Conservation (phyloP, 37 sponge, comb jelly and placozoan species). For the Aplysina aerophoba region DNA sequence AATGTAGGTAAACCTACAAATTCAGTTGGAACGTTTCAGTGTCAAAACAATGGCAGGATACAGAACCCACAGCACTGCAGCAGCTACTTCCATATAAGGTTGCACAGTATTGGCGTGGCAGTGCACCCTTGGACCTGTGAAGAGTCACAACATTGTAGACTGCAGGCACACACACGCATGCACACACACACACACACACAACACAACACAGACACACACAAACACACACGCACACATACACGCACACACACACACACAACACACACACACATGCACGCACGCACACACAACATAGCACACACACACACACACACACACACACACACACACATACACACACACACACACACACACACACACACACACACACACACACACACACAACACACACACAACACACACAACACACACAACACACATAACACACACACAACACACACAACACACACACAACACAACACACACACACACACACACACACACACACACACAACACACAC, state of each 20-base stretch:
- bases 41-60: too few relatives aligned
- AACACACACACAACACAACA: slow-evolving; percentile 19
- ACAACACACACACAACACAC: slow-evolving; percentile 13
- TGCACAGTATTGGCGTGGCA: too few relatives aligned
- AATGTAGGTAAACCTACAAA: too few relatives aligned
- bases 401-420: slow-evolving; percentile 11
- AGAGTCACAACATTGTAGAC: too few relatives aligned
- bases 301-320: slow-evolving; percentile 19
- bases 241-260: not conserved
- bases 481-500: slow-evolving; percentile 28
- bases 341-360: slow-evolving; percentile 35
- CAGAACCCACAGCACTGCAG: too few relatives aligned
- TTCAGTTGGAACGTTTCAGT: too few relatives aligned
- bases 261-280: not conserved
- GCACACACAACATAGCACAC: not conserved
- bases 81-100: too few relatives aligned
- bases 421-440: slow-evolving; percentile 20
- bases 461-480: slow-evolving; percentile 35
- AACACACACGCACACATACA: too few relatives aligned
- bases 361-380: slow-evolving; percentile 20
- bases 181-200: too few relatives aligned
- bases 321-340: slow-evolving; percentile 35
- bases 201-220: too few relatives aligned
- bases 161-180: too few relatives aligned
- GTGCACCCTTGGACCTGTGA: too few relatives aligned